Evolutionary conservation across 2,113 vertebrate species (phyloP).

Genomic region (Zingel zingel): DNA sequence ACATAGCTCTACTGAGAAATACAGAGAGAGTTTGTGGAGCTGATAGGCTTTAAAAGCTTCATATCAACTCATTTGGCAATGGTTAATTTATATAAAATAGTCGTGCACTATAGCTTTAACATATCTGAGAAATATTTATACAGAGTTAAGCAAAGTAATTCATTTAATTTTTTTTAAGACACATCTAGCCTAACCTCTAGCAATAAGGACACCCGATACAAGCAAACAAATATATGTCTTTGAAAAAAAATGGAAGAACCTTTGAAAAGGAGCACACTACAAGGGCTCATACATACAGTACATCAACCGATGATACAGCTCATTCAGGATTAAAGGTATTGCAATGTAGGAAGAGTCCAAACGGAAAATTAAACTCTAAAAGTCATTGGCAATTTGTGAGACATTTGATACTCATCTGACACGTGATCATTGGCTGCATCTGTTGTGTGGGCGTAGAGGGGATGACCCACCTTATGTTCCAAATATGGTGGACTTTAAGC

Average conservation of each 20-base stretch:
- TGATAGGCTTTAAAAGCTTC: too few species aligned
- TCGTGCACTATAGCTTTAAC: too few species aligned
- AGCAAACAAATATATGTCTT: not conserved
- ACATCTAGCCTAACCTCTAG: not conserved
- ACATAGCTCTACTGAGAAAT: too few species aligned
- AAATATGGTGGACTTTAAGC: slow-evolving; percentile 37
- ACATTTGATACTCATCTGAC: slow-evolving; percentile 35
- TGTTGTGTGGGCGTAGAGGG: slow-evolving; percentile 41
- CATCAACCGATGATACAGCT: slow-evolving; percentile 1
- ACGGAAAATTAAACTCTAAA: not conserved
- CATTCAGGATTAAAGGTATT: not conserved
- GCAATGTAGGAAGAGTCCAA: not conserved
- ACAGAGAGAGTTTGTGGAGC: too few species aligned
- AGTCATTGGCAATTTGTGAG: slow-evolving; percentile 9
- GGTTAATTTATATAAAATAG: too few species aligned
- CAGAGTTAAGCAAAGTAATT: too few species aligned
- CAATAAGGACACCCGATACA: not conserved
- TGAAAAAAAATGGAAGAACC: not conserved
- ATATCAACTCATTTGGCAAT: too few species aligned
- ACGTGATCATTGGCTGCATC: slow-evolving; percentile 40
- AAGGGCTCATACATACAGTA: not conserved
- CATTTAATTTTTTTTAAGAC: too few species aligned
- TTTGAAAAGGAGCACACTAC: not conserved
- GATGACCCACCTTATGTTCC: slow-evolving; percentile 51
- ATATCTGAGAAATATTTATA: too few species aligned